phyloP scores from a whole-genome alignment of 2,113 vertebrate genomes.

The Stomatorhinus ivindoensis region DNA sequence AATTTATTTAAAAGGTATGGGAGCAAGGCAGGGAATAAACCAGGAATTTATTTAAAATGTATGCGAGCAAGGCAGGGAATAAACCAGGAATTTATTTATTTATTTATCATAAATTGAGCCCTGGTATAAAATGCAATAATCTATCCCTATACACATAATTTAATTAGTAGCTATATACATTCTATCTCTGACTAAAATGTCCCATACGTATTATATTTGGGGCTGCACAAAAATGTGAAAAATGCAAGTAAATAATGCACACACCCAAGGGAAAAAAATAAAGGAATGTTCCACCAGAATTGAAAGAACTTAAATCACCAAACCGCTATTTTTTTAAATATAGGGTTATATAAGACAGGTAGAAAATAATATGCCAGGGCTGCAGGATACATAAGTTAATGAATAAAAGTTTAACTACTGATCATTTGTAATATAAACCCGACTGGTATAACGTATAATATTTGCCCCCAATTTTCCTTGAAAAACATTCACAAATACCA shows the following conservation, averaged over 20 bases:
- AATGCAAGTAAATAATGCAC: not conserved
- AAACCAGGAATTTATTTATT: not conserved
- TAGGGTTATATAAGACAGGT: not conserved
- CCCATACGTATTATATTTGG: not conserved
- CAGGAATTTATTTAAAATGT: too few species aligned
- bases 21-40: not conserved
- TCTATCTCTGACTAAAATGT: not conserved
- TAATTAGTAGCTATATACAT: not conserved
- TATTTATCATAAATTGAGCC: not conserved
- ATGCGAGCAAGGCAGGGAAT: not conserved
- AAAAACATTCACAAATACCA: not conserved
- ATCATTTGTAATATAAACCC: not conserved
- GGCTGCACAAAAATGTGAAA: not conserved
- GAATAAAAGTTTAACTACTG: not conserved
- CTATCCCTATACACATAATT: not conserved
- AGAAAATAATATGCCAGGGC: not conserved
- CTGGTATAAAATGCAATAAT: not conserved
- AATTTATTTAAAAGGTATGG: not conserved
- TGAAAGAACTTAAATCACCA: not conserved
- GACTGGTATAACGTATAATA: not conserved
- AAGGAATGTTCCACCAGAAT: not conserved
- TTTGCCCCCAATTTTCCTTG: not conserved
- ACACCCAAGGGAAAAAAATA: not conserved
- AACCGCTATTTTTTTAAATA: not conserved
- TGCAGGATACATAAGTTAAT: not conserved